phyloP scores from a whole-genome alignment of 2,888 invertebrate species.

The Nephrotoma guestfalica region DNA sequence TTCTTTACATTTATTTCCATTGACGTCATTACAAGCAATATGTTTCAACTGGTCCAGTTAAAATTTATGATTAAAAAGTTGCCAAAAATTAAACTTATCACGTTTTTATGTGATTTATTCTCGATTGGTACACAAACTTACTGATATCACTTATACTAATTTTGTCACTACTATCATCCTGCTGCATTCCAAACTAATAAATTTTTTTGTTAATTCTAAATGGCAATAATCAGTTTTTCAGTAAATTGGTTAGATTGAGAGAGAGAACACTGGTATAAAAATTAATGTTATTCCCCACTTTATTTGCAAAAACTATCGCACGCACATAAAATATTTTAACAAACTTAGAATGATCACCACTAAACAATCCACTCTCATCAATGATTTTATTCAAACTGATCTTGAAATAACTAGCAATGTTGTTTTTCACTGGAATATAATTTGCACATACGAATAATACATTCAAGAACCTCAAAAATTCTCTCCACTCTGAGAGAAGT shows the following conservation, averaged over 20 bases:
- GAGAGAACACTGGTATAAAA: no score
- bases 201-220: no score
- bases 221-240: no score
- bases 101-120: background rate
- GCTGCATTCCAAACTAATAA: constrained; percentile 23
- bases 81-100: background rate
- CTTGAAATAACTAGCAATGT: background rate
- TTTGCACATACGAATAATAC: background rate
- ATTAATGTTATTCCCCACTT: no score
- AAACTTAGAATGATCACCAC: background rate
- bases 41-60: no score
- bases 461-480: background rate
- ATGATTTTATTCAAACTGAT: background rate
- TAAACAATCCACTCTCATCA: background rate
- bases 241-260: no score
- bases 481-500: no score
- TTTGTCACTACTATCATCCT: constrained; percentile 32
- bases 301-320: background rate
- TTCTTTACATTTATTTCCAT: background rate
- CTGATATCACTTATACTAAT: constrained; percentile 68
- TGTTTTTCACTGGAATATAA: background rate
- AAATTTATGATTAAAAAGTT: background rate
- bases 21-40: no score
- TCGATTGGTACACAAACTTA: constrained; percentile 33
- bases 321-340: background rate